These are phyloP conservation scores for Gymnorhina tibicen DNA, from an alignment of 2,113 vertebrate species.

Conservation along the genomic window DNA sequence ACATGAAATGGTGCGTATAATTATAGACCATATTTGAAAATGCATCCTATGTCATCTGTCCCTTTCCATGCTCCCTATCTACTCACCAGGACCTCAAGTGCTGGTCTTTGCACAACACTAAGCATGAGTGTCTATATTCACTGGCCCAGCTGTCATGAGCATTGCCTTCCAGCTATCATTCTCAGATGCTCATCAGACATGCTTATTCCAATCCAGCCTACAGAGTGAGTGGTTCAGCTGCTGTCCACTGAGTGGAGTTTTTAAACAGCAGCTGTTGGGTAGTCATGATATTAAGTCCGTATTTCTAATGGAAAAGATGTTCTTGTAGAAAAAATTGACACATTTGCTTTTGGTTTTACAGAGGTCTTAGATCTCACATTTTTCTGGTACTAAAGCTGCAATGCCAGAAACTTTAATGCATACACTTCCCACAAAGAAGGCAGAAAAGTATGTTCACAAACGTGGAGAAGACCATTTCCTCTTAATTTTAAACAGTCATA, in stretches of 20 bases:
- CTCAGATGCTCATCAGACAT: not conserved
- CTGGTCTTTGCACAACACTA: not conserved
- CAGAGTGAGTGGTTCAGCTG: not conserved
- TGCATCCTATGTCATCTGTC: not conserved
- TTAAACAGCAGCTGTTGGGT: not conserved
- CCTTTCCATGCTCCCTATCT: not conserved
- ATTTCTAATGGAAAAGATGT: not conserved
- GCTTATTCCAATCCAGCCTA: not conserved
- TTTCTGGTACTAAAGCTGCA: not conserved
- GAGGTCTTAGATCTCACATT: not conserved
- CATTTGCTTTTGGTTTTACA: not conserved
- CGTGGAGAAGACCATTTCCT: not conserved
- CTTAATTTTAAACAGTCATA: not conserved
- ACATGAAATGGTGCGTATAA: not conserved
- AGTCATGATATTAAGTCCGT: not conserved
- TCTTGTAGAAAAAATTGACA: not conserved
- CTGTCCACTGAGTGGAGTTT: not conserved
- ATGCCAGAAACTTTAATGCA: not conserved
- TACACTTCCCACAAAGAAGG: not conserved
- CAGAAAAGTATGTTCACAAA: not conserved
- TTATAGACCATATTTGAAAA: not conserved
- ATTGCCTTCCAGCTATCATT: not conserved
- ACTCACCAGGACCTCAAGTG: not conserved
- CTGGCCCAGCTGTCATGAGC: not conserved
- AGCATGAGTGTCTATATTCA: not conserved